These are phyloP conservation scores for Orchesellides sinensis DNA, from an alignment of 2,888 invertebrate species.

Conservation along the genomic window DNA sequence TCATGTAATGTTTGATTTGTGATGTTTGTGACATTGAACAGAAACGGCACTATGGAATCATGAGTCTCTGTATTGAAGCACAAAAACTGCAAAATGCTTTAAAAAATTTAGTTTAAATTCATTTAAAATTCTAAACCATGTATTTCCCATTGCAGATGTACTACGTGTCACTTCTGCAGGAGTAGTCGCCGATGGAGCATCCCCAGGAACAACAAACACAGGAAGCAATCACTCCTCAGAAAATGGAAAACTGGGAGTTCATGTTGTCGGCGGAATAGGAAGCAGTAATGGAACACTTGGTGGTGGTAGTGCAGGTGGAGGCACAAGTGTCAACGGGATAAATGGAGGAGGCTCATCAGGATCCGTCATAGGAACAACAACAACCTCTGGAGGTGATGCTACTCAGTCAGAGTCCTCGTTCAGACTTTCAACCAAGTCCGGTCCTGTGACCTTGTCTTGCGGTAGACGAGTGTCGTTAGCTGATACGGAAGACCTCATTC, in stretches of 20 bases:
- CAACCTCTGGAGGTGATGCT: conserved; percentile 68
- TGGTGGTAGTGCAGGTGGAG: conserved; percentile 58
- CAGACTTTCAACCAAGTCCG: conserved; percentile 69
- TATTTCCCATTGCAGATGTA: conserved; percentile 57
- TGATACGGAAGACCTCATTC: conserved; percentile 92
- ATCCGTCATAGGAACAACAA: conserved; percentile 71
- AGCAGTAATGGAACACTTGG: conserved; percentile 56
- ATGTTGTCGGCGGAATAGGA: conserved; percentile 51
- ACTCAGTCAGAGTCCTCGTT: conserved; percentile 72
- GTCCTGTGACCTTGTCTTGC: conserved; percentile 38
- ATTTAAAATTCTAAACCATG: neutral
- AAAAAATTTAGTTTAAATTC: neutral
- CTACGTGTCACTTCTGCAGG: conserved; percentile 25
- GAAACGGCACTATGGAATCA: too few species aligned
- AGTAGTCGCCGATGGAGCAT: conserved; percentile 35
- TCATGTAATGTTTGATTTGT: too few species aligned
- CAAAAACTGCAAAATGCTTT: too few species aligned
- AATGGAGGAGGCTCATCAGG: conserved; percentile 59
- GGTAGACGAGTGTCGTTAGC: conserved; percentile 75
- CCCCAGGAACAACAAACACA: conserved; percentile 15
- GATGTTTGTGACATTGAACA: too few species aligned
- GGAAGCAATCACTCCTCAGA: conserved; percentile 44
- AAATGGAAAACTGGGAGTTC: conserved; percentile 47
- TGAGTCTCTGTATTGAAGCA: too few species aligned
- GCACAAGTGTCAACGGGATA: conserved; percentile 53